Conservation (phyloP, 2,797 vertebrate genomes). For the Hirundo rustica region DNA sequence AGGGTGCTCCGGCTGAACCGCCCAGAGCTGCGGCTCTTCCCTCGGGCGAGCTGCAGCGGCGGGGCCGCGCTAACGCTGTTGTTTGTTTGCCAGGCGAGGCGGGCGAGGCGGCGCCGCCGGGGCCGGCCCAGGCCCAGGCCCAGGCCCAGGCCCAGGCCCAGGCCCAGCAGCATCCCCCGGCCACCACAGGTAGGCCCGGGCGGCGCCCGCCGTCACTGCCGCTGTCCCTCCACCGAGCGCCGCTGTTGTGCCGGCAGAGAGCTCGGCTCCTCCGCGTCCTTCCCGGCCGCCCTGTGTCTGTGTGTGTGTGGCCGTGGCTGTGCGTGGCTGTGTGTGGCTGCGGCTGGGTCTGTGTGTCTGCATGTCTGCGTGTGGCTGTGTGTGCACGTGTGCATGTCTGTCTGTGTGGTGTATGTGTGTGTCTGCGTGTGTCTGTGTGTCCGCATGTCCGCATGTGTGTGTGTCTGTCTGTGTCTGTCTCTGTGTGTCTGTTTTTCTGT, state of each 20-base stretch:
- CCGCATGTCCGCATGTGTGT: fast-evolving
- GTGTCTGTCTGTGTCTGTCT: fast-evolving
- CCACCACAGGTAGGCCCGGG: conserved; percentile 81
- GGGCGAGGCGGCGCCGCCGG: conserved; percentile 73
- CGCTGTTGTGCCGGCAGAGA: conserved; percentile 70
- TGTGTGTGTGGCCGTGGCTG: fast-evolving
- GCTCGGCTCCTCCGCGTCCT: neutral
- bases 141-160: conserved; percentile 79
- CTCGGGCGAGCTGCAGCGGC: neutral
- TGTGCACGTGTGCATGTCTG: fast-evolving
- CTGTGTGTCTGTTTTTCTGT: neutral
- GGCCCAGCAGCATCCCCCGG: conserved; percentile 79
- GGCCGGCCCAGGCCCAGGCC: conserved; percentile 72
- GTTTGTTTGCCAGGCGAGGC: conserved; percentile 80
- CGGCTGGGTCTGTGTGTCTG: fast-evolving
- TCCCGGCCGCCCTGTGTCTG: neutral
- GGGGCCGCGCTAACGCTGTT: conserved; percentile 59
- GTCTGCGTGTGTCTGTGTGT: fast-evolving
- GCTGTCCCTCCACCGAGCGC: conserved; percentile 74
- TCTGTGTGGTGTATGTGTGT: fast-evolving
- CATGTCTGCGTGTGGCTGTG: fast-evolving
- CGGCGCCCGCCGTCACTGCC: conserved; percentile 5
- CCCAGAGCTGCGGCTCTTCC: neutral
- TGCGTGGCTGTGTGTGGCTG: fast-evolving
- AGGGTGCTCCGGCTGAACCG: neutral